These are phyloP conservation scores for Porites cylindrica DNA, from an alignment of 92 coral and sea anemone genomes.

Conservation along the genomic window DNA sequence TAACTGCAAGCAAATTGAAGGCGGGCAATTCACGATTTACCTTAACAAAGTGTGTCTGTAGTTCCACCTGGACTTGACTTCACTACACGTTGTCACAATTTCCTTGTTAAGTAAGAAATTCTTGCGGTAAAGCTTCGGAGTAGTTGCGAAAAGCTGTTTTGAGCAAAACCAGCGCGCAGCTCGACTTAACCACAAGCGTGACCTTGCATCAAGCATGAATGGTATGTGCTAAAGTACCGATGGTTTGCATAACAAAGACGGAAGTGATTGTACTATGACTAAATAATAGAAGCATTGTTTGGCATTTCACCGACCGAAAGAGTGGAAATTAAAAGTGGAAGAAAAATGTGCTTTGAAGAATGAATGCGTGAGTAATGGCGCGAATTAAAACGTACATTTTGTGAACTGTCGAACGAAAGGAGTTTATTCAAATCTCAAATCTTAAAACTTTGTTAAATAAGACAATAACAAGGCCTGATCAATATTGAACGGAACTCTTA, in stretches of 20 bases:
- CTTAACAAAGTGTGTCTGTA: not conserved
- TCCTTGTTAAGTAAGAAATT: not conserved
- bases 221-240: slow-evolving; percentile 20
- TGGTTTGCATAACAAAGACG: slow-evolving; percentile 29
- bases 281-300: too few species aligned
- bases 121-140: not conserved
- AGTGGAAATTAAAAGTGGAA: not conserved
- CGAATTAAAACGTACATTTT: not conserved
- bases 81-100: not conserved
- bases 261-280: not conserved
- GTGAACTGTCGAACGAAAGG: not conserved
- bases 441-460: too few species aligned
- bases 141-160: not conserved
- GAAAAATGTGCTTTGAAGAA: not conserved
- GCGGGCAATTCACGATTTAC: not conserved
- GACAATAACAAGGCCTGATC: not conserved
- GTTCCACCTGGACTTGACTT: not conserved
- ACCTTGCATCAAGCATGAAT: not conserved
- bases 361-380: not conserved
- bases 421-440: not conserved
- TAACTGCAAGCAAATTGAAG: not conserved
- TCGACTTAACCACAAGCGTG: not conserved
- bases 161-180: not conserved
- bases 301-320: not conserved
- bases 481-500: not conserved